Conservation (phyloP, 2,797 vertebrate species). For the Hephaestus fuliginosus region DNA sequence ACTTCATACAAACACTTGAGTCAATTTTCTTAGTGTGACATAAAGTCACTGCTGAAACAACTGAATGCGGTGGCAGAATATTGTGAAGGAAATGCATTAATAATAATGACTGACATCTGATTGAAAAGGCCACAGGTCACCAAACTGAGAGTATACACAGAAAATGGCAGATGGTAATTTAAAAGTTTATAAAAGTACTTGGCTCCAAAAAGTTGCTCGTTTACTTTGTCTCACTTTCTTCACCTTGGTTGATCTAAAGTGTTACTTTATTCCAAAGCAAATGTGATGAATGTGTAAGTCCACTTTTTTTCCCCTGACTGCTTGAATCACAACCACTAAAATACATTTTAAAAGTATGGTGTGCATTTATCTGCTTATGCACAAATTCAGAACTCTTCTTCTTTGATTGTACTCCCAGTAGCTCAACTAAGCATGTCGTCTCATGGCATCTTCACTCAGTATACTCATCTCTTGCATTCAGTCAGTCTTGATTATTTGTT, state of each 20-base stretch:
- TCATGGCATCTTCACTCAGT: neutral
- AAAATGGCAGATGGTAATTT: neutral
- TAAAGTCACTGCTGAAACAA: neutral
- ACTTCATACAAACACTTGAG: neutral
- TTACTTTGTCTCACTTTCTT: no score
- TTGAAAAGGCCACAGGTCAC: neutral
- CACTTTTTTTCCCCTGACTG: neutral
- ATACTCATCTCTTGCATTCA: slow-evolving; percentile 7
- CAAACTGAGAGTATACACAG: slow-evolving; percentile 1
- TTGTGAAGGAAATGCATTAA: neutral
- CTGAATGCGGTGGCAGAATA: neutral
- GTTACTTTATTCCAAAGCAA: neutral
- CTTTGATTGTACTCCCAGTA: neutral
- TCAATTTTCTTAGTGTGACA: slow-evolving; percentile 2
- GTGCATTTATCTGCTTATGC: neutral
- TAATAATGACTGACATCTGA: neutral
- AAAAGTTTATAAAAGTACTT: neutral
- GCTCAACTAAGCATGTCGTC: neutral
- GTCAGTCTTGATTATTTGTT: slow-evolving; percentile 38
- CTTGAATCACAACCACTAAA: neutral
- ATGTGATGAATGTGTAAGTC: neutral
- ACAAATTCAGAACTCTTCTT: neutral
- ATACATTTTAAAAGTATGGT: neutral
- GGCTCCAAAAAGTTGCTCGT: neutral
- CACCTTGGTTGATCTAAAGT: neutral